Evolutionary conservation across 2,888 invertebrate genomes (phyloP), one percentile per base, ranked within the genome.

Genomic region (Nemapogon koenigi): DNA sequence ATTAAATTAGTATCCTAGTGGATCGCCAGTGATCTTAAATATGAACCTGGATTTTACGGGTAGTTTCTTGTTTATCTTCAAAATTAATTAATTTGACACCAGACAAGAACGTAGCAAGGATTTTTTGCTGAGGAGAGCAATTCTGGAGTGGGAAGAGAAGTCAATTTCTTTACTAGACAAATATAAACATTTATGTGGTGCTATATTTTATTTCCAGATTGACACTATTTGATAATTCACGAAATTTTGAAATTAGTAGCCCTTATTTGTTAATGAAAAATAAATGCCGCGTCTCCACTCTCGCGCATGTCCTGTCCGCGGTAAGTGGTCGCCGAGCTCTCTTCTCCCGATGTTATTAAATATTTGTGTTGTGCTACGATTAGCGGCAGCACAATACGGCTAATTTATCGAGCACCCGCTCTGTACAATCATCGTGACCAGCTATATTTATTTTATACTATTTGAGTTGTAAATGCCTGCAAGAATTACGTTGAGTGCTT

Each of bases 311-410:
- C 51, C 57, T 62, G 61, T 62, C 60, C 14, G 7, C 71, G 71
- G 70, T 78, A 75, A 78, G 76, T 76, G 76, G 78, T 62, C 67
- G 65, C 67, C 67, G 68, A 59, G 56, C 16, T 15, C 31, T 6
- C 16, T 69, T 67, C 70, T 69, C 53, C 68, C 69, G 75, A 75
- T 75, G 71, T 76, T 75, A 76, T 78, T 78, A 78, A 78, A 78
- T 78, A 78, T 78, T 78, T 78, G 78, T 78, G 76, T 78, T 69
- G 75, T 64, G 62, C 58, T 59, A 61, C 73, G 71, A 76, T 78
- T 78, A 78, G 75, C 61, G 59, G 61, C 67, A 64, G 62, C 70
- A 64, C 66, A 61, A 33, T 33, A 59, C 54, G 59, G 65, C 69
- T 75, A 71, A 76, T 75, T 69, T 64, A 71, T 70, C 65, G 62